Base-by-base conservation (phyloP, 2,113 vertebrate genomes). In the Pterophyllum scalare region DNA sequence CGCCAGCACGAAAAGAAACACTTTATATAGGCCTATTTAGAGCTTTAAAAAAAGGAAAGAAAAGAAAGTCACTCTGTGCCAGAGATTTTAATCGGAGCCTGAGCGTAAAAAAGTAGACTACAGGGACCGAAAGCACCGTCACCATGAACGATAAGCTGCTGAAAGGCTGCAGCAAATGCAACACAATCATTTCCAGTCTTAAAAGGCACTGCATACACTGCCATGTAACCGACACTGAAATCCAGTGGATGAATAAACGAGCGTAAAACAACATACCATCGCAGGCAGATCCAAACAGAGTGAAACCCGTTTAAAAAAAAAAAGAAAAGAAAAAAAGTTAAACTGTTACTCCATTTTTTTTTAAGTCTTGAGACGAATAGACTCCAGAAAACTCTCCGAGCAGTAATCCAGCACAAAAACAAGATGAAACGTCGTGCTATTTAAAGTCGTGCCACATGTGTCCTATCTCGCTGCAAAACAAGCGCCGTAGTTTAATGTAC, bases 201-300 rank as follows among this genome's bases (percentile, higher is more conserved):
- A 56, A 64, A 24, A 54, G 1, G 8, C 24, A 13, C 40, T 17
- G 26, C 24, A 5, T 9, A 33, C 26, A 15, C 22, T 26, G 43
- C 26, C 33, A 22, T 1, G 4, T 2, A 58, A 74, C 10, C 35
- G 28, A 59, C 2, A 19, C 24, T 24, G 7, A 52, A 46, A 83
- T 75, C 59, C 49, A 59, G 4, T 0, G 49, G 58, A 20, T 33
- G 33, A 22, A 35, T 2, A 62, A 76, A 59, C 35, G 67, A 61
- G 72, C 62, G 72, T 75, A 84, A 89, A 84, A 76, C 28, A 57
- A 95, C 94, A 77, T 94, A 95, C 94, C 94, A 95, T 94, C 77
- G 83, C 92, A 89, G 59, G 75, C 59, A 46, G 75, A 82, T 85
- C 82, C 86, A 56, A 46, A 7, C 62, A 4, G 38, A 88, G 67